Evolutionary conservation across 2,797 vertebrate genomes (phyloP), one percentile per base, ranked within the genome.

Genomic region (Tapera naevia): DNA sequence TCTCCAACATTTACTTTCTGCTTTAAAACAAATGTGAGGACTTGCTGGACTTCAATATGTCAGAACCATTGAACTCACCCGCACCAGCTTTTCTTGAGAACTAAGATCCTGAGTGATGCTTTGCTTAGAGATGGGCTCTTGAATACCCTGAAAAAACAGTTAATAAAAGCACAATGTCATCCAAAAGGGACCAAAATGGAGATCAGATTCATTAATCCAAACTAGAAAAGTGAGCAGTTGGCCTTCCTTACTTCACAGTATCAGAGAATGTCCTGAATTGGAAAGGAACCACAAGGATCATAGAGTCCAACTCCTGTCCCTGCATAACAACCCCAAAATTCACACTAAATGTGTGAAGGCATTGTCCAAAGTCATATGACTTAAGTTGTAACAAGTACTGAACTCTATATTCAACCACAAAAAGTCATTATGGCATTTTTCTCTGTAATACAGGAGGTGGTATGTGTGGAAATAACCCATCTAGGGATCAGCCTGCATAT

Each of bases 101-200:
- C 13, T 28, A 57, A 81, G 37, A 33, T 35, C 32, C 13, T 0
- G 0, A 24, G 17, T 6, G 39, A 45, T 19, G n/a, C 2, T 75
- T 46, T 79, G 19, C 43, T 64, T 50, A 10, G 30, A 64, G 53
- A 56, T 62, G 35, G 54, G 2, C 17, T 32, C 74, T 64, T 17
- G 8, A 64, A 64, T 64, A 57, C 25, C 45, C 66, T 73, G 33
- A 71, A 88, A n/a, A 93, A 80, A 37, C 11, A 45, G 18, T 37
- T 37, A 80, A 79, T 10, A 69, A 74, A 80, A 75, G 27, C 17
- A 80, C 35, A 48, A 17, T 48, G 82, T 74, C 61, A 71, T 46
- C 41, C 67, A 87, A 25, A 1, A 13, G 11, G 11, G 32, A 58
- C 7, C 5, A 71, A 71, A 92, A 67, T 18, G 13, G 22, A 64